Conservation (phyloP, 2,888 invertebrate genomes). For the Gandaritis pyraliata region DNA sequence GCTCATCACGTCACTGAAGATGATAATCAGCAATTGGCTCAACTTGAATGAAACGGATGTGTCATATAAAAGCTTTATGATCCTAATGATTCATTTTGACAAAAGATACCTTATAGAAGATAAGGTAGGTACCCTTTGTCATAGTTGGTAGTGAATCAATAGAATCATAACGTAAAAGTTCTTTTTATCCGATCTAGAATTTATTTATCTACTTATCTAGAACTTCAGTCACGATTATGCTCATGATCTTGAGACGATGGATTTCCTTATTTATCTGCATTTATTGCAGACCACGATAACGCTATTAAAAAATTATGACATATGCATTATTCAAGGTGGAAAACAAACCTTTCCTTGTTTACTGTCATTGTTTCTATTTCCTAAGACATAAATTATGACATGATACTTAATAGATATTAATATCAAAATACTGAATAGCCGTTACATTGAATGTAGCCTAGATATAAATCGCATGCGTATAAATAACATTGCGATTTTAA, state of each 20-base stretch:
- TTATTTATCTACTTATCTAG: slow-evolving; percentile 14
- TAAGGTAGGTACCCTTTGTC: no score
- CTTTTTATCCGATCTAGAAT: slow-evolving; percentile 19
- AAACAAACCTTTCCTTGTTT: slow-evolving; percentile 28
- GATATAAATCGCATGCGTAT: slow-evolving; percentile 5
- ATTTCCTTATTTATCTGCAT: slow-evolving; percentile 27
- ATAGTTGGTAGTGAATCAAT: no score
- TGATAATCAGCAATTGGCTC: slow-evolving; percentile 1
- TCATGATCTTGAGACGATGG: slow-evolving; percentile 20
- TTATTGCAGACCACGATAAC: slow-evolving; percentile 15
- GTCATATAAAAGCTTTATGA: neutral
- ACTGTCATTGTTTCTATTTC: slow-evolving; percentile 28
- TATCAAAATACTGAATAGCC: slow-evolving; percentile 15
- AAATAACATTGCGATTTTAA: neutral
- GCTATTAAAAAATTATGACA: slow-evolving; percentile 16
- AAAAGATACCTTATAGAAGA: no score
- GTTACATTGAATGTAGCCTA: slow-evolving; percentile 11
- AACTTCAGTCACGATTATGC: slow-evolving; percentile 18
- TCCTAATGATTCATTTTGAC: neutral
- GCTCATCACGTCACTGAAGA: neutral
- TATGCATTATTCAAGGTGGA: slow-evolving; percentile 21
- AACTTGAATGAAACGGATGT: neutral
- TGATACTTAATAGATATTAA: slow-evolving; percentile 8
- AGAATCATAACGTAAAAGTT: slow-evolving; percentile 1
- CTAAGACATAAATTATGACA: slow-evolving; percentile 25